A percentile compares a stretch with the other conserved stretches of the same genome.
These are phyloP conservation scores for Andrena trimmerana DNA, from an alignment of 2,888 invertebrate genomes.

Conservation along the genomic window DNA sequence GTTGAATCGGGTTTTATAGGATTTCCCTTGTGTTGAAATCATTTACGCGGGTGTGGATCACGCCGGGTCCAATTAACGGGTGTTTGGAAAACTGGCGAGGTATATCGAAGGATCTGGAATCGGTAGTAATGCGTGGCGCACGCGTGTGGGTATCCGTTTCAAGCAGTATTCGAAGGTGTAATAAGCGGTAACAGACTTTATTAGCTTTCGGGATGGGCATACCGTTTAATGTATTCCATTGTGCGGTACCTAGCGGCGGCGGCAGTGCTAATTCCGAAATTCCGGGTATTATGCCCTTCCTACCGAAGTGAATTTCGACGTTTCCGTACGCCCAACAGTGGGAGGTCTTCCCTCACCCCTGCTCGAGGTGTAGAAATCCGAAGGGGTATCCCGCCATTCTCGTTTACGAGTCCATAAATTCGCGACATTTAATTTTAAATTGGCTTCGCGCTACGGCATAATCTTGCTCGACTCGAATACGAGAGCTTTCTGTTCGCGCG, in stretches of 20 bases:
- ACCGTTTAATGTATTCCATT: constrained; percentile 81
- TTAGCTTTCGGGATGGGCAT: constrained; percentile 76
- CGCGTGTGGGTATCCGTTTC: constrained; percentile 66
- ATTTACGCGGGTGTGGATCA: background rate
- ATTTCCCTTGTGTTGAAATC: background rate
- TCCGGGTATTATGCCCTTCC: constrained; percentile 75
- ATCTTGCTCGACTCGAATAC: constrained; percentile 21
- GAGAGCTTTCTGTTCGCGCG: background rate
- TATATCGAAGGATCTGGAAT: background rate
- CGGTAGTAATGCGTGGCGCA: constrained; percentile 13
- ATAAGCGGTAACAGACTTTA: constrained; percentile 79
- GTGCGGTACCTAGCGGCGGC: constrained; percentile 71
- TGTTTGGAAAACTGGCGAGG: constrained; percentile 14
- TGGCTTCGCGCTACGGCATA: constrained; percentile 5
- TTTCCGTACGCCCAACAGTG: constrained; percentile 68
- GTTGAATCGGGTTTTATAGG: constrained; percentile 1
- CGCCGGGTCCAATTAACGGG: background rate
- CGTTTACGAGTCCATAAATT: constrained; percentile 53
- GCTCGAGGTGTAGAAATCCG: constrained; percentile 46
- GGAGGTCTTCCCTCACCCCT: constrained; percentile 21
- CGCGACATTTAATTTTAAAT: constrained; percentile 53
- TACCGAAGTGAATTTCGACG: constrained; percentile 78
- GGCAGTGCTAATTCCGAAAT: constrained; percentile 77
- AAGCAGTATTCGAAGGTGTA: constrained; percentile 70
- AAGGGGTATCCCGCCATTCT: constrained; percentile 28